These are phyloP conservation scores for Felis chaus DNA, from an alignment of 2,113 vertebrate genomes.

Conservation along the genomic window DNA sequence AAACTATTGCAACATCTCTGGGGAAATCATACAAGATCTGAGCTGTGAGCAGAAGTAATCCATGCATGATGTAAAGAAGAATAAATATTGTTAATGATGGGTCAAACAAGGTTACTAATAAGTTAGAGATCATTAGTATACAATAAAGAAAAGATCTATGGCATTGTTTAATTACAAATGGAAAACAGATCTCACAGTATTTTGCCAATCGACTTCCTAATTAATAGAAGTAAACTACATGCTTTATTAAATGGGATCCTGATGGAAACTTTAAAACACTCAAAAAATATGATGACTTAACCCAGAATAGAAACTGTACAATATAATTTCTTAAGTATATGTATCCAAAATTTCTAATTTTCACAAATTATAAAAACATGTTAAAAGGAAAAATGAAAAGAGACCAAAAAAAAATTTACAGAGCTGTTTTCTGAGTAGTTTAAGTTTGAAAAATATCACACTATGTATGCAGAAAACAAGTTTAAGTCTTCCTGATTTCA, in stretches of 20 bases:
- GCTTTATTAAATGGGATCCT: background rate
- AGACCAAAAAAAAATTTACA: background rate
- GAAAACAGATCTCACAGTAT: background rate
- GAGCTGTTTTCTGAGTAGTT: background rate
- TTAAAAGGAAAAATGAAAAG: background rate
- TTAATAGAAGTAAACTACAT: background rate
- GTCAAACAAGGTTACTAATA: background rate
- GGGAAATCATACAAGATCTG: conserved; percentile 67
- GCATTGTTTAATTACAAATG: background rate
- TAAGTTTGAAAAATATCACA: background rate
- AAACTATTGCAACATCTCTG: conserved; percentile 51
- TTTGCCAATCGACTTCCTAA: background rate
- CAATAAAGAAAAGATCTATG: background rate
- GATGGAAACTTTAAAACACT: background rate
- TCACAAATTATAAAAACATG: background rate
- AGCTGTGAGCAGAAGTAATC: conserved; percentile 29
- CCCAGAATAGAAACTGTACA: background rate
- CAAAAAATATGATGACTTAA: background rate
- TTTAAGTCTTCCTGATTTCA: background rate
- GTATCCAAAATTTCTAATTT: background rate
- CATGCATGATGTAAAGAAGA: conserved; percentile 35
- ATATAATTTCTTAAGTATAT: background rate
- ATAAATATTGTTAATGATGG: conserved; percentile 44
- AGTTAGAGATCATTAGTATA: background rate
- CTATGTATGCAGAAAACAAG: background rate